Evolutionary conservation across 2,797 vertebrate genomes (phyloP), one percentile per base, ranked within the genome.

Genomic region (Pantherophis alleghaniensis): DNA sequence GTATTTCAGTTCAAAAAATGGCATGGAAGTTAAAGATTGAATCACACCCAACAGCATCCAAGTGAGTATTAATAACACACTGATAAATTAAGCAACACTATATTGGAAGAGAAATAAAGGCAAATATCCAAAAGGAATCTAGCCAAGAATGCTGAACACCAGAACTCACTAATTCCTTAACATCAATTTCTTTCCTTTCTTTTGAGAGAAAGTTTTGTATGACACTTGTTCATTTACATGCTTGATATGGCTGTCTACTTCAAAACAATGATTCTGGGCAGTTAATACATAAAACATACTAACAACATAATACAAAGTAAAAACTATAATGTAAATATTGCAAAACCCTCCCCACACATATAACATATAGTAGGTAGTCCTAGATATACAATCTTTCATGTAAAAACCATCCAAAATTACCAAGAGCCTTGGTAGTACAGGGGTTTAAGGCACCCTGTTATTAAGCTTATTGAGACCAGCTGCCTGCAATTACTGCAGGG

Each of bases 91-190:
- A 95, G 95, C 95, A 95, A 94, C 94, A 96, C 94, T 93, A 94
- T 94, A 94, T 88, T 93, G 95, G 92, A 97, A 95, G 95, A 91
- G 93, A 97, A 96, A 96, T 95, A 93, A 95, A 96, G 96, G 94
- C 94, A 95, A 95, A 96, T 91, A 92, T 95, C 94, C 92, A 96
- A 94, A 94, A 95, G 90, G 91, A 86, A 94, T 91, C 95, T 59
- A 66, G 89, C 53, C 88, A 96, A 96, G 56, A 87, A 88, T 96
- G 95, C 95, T 95, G 96, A 96, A 95, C 94, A 42, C 74, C 94
- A 96, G 93, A 91, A 96, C 92, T 47, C 66, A 95, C 95, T 91
- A 61, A 96, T 96, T 79, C 63, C 26, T 91, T 86, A 94, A 96
- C 96, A 96, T 92, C 1, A 94, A 74, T 96, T 96, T 1, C 14